Evolutionary conservation across 1,140 invertebrate genomes (phyloP), one percentile per base, ranked within the genome.

Genomic region (Heterodera schachtii): DNA sequence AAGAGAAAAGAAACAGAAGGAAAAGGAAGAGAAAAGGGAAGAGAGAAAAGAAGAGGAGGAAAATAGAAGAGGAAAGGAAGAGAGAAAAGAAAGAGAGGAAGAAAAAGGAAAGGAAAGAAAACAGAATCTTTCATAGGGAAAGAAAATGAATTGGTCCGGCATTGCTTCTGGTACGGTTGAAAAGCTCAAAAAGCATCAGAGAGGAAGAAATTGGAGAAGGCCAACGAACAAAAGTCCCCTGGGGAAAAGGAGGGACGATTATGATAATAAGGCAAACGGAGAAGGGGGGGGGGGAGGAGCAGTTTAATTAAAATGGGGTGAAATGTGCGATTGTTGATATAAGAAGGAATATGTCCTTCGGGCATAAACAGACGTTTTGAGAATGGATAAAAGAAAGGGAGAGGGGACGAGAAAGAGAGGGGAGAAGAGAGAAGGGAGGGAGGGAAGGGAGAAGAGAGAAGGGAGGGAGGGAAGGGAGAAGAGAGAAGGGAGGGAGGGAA

Each of bases 191-290:
- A 19, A 73, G 71, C 44, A 73, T 47, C 16, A 19, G 49, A 73
- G 49, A 19, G 49, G 71, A 73, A 73, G 49, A 73, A 73, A 73
- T 47, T 73, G 49, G 71, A 73, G 71, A 73, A 16, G 71, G 71
- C 44, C 44, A 52, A 19, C n/a, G 4, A 52, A 19, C 44, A 73
- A 73, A 19, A 73, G n/a, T 19, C 4, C 16, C 44, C 44, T 16
- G 4, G 49, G 49, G 71, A 19, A 73, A 73, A 73, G 71, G n/a
- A 73, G 71, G n/a, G 49, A 73, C 44, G 71, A 73, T 47, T 47
- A 73, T 47, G 71, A 52, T 47, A 73, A 52, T 60, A 16, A 16
- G 57, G 4, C 57, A 60, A 60, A 16, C 57, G 57, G 16, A 52
- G 31, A 31, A 31, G 31, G 31, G 31, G 31, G 3, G 13, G 57